Percentiles rank a stretch among this genome's conserved stretches.
These are phyloP conservation scores for Cricetomys ansorgei DNA, from an alignment of 2,113 vertebrate genomes.

Conservation along the genomic window DNA sequence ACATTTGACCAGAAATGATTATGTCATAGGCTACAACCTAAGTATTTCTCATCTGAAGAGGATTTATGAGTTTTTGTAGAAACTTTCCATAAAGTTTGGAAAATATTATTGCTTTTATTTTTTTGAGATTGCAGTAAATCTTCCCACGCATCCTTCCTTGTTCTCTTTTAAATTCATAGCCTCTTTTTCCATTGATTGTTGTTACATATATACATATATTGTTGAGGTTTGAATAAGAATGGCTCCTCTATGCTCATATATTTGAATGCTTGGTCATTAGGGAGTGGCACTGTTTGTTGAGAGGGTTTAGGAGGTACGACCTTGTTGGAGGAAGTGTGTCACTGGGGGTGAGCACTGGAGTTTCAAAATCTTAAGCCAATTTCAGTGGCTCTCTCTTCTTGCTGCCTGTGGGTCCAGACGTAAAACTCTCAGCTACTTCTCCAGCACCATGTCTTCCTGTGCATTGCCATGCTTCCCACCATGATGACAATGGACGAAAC, in stretches of 20 bases:
- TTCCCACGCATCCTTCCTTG: background rate
- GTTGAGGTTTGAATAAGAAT: background rate
- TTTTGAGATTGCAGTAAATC: background rate
- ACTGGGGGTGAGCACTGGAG: background rate
- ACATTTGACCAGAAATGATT: background rate
- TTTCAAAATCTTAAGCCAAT: background rate
- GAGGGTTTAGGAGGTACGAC: background rate
- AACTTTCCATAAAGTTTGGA: background rate
- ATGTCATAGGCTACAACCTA: background rate
- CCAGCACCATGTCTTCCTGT: background rate
- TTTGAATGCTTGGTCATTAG: background rate
- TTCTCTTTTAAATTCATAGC: background rate
- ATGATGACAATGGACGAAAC: background rate
- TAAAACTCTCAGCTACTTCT: background rate
- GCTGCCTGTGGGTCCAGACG: background rate
- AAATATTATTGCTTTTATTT: background rate
- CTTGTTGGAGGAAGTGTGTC: background rate
- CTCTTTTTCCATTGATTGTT: background rate
- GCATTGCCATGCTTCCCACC: background rate
- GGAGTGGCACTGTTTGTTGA: background rate
- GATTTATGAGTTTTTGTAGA: background rate
- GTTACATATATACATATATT: background rate
- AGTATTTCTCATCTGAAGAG: background rate
- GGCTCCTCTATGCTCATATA: rapidly evolving
- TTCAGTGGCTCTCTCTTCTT: background rate